Evolutionary conservation across 2,888 invertebrate genomes (phyloP), one percentile per base, ranked within the genome.

Genomic region (Drosophila siamana): DNA sequence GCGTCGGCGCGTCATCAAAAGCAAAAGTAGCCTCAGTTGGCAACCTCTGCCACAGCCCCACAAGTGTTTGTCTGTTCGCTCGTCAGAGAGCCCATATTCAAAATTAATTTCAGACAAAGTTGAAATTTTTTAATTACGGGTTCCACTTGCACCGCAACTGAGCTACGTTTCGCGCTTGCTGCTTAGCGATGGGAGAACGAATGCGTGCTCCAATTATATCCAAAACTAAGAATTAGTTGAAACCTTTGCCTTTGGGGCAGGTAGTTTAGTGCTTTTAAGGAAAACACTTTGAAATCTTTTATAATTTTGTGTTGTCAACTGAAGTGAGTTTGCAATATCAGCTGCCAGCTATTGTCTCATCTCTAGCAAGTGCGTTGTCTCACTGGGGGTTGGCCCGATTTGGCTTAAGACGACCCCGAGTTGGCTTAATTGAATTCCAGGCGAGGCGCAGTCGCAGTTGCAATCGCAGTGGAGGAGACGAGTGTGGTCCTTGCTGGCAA

Each of bases 41-140:
- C 48, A 11, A 11, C 19, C 19, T 19, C 48, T 30, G 22, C 33
- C 22, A 6, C 40, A 59, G 22, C 46, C 36, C 26, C 61, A 28
- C 87, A 86, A 84, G 87, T 86, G 85, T 81, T 76, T 78, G 72
- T 43, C 59, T 6, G 6, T 26, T 7, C 26, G 26, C 6, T 6
- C 4, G 9, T 52, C 16, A 44, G 43, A 57, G 43, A 65, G 52
- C 33, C 36, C 64, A 80, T 86, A 78, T 86, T 79, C 78, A 83
- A 86, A 88, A 86, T 86, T 88, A 86, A 86, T 86, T 86, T 88
- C 84, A 86, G 78, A 67, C 81, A 74, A 79, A 78, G 80, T 74
- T 88, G 62, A 79, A 86, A 78, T 73, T 86, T 86, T 86, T 86
- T 86, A 86, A 86, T 86, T 86, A 86, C 75, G 78, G 88, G 85